These are phyloP conservation scores for Larimichthys polyactis DNA, from an alignment of 2,113 vertebrate species.

Conservation along the genomic window DNA sequence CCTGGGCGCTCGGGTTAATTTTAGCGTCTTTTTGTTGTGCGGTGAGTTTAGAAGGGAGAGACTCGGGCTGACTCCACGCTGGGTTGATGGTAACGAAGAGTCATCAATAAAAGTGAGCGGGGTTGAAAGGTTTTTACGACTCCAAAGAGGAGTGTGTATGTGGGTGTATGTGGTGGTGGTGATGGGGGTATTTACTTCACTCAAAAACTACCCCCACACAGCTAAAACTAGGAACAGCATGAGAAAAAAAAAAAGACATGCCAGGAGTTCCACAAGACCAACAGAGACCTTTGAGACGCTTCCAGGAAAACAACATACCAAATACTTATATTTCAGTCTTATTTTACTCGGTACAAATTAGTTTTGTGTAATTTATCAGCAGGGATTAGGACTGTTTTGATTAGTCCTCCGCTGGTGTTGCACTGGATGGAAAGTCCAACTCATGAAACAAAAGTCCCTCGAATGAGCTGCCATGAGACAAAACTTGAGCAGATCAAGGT, in stretches of 20 bases:
- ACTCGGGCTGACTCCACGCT: constrained; percentile 60
- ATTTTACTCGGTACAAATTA: constrained; percentile 41
- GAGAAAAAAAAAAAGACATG: constrained; percentile 25
- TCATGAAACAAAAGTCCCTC: constrained; percentile 13
- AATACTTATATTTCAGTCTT: constrained; percentile 32
- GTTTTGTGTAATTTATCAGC: constrained; percentile 36
- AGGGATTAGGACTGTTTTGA: constrained; percentile 28
- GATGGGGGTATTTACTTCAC: constrained; percentile 67
- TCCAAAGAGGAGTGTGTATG: constrained; percentile 34
- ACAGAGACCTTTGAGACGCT: constrained; percentile 11
- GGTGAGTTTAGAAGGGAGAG: constrained; percentile 68
- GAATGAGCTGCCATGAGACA: too few relatives aligned
- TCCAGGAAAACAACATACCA: constrained; percentile 45
- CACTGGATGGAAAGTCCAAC: constrained; percentile 6
- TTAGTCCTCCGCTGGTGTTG: constrained; percentile 8
- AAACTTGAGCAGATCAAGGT: constrained; percentile 2
- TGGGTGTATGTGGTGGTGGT: constrained; percentile 34
- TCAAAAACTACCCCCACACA: constrained; percentile 46
- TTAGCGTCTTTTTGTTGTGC: constrained; percentile 75
- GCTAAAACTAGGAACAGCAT: constrained; percentile 52
- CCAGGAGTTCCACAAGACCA: constrained; percentile 23
- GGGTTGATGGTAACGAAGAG: constrained; percentile 76
- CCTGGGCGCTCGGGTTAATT: constrained; percentile 75
- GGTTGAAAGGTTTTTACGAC: constrained; percentile 79
- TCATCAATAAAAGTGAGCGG: constrained; percentile 76